Base-by-base conservation (phyloP, 1,140 invertebrate species). In the Drosophila tani region DNA sequence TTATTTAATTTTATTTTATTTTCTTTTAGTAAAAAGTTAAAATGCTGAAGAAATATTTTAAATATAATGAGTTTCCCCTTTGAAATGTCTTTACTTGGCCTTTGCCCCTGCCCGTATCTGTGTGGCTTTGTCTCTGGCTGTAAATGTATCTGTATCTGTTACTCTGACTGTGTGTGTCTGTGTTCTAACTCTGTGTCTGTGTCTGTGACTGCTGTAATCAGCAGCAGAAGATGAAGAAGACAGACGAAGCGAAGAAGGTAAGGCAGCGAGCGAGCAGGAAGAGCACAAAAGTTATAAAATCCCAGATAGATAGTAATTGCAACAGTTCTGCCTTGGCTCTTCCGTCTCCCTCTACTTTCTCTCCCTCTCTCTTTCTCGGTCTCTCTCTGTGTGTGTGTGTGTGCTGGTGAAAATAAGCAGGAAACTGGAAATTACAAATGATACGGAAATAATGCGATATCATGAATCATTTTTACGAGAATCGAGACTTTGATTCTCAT, bases 361-460 rank as follows among this genome's bases (percentile, higher is more conserved):
- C 12, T 41, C 0, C 29, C 3, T 45, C 9, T 58, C 17, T 59
- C 4, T 63, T 5, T 59, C 27, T 79, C 70, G n/a, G n/a, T 45
- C 9, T 58, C 17, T 59, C 4, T 63, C 6, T 59, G 21, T 79
- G 43, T 46, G 19, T 67, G 68, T 41, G 49, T 55, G 58, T 59
- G 66, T 41, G 38, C 35, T 80, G 76, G 81, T 67, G 83, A 87
- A 88, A 87, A 88, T 90, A 88, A 88, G 84, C 85, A 88, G 84
- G 85, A 90, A 90, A 90, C 84, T 88, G 84, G 81, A 88, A 88
- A 88, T 88, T 88, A 90, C 84, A 88, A 88, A 88, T 88, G 84
- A 88, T 88, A 88, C 84, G 84, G 84, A 88, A 88, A 88, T 88
- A 88, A 88, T 88, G 84, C 84, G 85, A 90, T 88, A 88, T 88